A percentile compares a stretch with the other conserved stretches of the same genome.
Evolutionary conservation across 2,113 vertebrate genomes (phyloP).

Genomic region (Heterocephalus glaber): DNA sequence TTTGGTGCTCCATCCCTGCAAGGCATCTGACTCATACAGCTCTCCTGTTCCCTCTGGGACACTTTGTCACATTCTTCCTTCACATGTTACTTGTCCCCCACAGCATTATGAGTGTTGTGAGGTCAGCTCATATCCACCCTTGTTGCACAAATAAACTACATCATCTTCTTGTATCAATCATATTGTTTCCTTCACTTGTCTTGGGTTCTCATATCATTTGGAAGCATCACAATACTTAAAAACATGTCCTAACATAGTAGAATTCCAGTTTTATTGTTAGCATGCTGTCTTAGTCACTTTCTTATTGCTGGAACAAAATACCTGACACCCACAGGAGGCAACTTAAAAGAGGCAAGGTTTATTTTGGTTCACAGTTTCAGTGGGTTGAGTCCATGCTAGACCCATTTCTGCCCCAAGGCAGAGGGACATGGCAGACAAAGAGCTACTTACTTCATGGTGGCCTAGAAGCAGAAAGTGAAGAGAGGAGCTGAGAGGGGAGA

Average conservation of each 20-base stretch:
- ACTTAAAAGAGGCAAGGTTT: neutral
- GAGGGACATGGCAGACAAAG: neutral
- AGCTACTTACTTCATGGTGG: neutral
- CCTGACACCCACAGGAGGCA: neutral
- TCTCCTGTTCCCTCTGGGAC: neutral
- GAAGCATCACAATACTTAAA: neutral
- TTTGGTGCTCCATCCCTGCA: neutral
- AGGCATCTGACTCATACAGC: accelerated
- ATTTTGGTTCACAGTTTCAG: neutral
- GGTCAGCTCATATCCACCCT: neutral
- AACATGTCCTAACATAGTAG: neutral
- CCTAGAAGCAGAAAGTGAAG: neutral
- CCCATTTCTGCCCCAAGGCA: neutral
- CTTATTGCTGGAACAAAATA: neutral
- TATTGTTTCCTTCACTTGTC: neutral
- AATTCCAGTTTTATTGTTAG: neutral
- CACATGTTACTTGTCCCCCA: accelerated
- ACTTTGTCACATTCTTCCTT: neutral
- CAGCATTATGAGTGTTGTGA: neutral
- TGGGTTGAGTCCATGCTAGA: neutral
- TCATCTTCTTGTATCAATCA: neutral
- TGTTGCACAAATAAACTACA: neutral
- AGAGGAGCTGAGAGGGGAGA: neutral
- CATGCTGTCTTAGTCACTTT: neutral
- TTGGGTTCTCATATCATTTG: neutral